Evolutionary conservation across 2,113 vertebrate species (phyloP).

Genomic region (Oriolus oriolus): DNA sequence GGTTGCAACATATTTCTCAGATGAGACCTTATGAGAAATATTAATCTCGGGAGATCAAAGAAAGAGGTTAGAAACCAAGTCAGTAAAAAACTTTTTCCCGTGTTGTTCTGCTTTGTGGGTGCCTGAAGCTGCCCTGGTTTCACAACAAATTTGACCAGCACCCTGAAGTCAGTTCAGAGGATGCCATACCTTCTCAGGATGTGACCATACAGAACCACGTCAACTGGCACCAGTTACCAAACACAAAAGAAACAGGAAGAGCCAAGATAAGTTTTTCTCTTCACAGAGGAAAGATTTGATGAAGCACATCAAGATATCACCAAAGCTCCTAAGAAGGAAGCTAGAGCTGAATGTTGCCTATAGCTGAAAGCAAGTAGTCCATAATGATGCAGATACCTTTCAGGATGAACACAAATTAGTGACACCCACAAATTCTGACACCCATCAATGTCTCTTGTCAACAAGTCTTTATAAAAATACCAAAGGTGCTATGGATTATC

Average conservation of each 20-base stretch:
- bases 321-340: background rate
- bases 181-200: background rate
- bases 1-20: background rate
- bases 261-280: background rate
- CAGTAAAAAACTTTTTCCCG: background rate
- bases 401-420: background rate
- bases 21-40: background rate
- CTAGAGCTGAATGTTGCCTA: background rate
- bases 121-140: background rate
- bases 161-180: background rate
- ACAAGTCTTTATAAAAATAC: background rate
- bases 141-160: fast-evolving
- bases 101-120: background rate
- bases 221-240: background rate
- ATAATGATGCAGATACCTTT: background rate
- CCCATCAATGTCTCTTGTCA: background rate
- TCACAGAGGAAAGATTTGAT: background rate
- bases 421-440: no score
- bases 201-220: background rate
- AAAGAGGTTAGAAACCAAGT: background rate
- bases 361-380: background rate
- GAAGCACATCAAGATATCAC: background rate
- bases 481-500: background rate
- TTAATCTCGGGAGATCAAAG: background rate
- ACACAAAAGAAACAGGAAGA: background rate